Evolutionary conservation across 2,113 vertebrate genomes (phyloP), one percentile per base, ranked within the genome.

Genomic region (Stegastes partitus): DNA sequence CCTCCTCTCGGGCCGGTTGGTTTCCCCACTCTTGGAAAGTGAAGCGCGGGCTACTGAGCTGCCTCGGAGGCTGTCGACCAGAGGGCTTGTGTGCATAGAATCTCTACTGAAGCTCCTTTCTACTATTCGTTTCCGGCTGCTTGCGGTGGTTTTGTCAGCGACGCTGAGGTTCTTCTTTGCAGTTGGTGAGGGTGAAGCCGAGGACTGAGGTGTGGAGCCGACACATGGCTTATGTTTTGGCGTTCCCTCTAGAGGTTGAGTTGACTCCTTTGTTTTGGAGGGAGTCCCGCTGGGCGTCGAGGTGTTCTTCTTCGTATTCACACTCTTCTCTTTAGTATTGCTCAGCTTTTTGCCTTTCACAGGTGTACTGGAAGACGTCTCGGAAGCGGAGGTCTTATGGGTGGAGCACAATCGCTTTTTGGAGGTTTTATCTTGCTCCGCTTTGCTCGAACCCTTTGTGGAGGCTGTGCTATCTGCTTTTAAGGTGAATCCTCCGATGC

Each of bases 61-160:
- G 34, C 94, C 92, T 22, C 96, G 89, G 0, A 94, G 83, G 80
- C 89, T 96, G 49, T 97, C 96, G 0, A 94, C 95, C 6, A 93
- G 93, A 58, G 97, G 93, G 68, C 97, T 98, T 10, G 94, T 74
- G 86, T 96, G 95, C 63, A 96, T 94, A 26, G 94, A 96, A 81
- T 99, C 97, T 79, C 96, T 90, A 89, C 96, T 97, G 76, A 84
- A 94, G 90, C 94, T 96, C 82, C 94, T 91, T 7, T 99, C 98
- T 0, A 95, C 92, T 84, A 96, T 93, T 81, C 95, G 94, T 77
- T 93, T 95, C 82, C 95, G 96, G 68, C 93, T 92, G 1, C 93
- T 85, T 0, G 75, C 28, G 5, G 90, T 56, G 81, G 63, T 93
- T 71, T 93, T 96, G 18, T 94, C 89, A 3, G 92, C 23, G 19